Evolutionary conservation across 2,797 vertebrate genomes (phyloP).

Genomic region (Melanotaenia maccullochi): DNA sequence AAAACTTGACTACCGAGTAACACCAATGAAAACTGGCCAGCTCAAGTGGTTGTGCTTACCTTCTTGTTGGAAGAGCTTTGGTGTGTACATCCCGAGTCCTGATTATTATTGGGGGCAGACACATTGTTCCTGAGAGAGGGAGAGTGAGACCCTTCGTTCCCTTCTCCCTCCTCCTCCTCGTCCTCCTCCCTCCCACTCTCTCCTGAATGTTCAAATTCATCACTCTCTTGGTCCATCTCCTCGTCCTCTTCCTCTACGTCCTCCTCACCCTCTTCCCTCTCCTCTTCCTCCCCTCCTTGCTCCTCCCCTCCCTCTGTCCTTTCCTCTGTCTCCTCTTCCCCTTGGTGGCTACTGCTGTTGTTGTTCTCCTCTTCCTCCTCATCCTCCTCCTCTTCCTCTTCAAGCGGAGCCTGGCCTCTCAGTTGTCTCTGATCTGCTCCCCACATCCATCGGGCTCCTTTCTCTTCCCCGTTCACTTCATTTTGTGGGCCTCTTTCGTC

Average conservation of each 20-base stretch:
- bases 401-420: conserved; percentile 61
- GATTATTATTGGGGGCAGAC: conserved; percentile 88
- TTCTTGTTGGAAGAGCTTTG: conserved; percentile 91
- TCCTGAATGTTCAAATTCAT: conserved; percentile 95
- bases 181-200: conserved; percentile 95
- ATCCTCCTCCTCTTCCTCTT: conserved; percentile 78
- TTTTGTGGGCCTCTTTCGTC: conserved; percentile 81
- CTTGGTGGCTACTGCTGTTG: conserved; percentile 68
- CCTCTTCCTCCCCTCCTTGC: conserved; percentile 85
- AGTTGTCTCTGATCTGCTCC: conserved; percentile 84
- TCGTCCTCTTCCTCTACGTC: conserved; percentile 90
- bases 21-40: background rate
- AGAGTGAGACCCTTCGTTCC: conserved; percentile 77
- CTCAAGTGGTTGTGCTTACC: conserved; percentile 82
- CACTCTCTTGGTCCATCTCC: conserved; percentile 99
- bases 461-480: conserved; percentile 86
- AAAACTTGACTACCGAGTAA: background rate
- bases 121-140: conserved; percentile 88
- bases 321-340: conserved; percentile 74
- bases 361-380: conserved; percentile 78
- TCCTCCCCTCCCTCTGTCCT: conserved; percentile 84
- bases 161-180: conserved; percentile 89
- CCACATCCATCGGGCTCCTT: conserved; percentile 83
- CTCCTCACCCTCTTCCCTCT: conserved; percentile 73
- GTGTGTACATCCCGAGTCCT: conserved; percentile 86